Evolutionary conservation across 2,113 vertebrate genomes (phyloP).

Genomic region (Chionomys nivalis): DNA sequence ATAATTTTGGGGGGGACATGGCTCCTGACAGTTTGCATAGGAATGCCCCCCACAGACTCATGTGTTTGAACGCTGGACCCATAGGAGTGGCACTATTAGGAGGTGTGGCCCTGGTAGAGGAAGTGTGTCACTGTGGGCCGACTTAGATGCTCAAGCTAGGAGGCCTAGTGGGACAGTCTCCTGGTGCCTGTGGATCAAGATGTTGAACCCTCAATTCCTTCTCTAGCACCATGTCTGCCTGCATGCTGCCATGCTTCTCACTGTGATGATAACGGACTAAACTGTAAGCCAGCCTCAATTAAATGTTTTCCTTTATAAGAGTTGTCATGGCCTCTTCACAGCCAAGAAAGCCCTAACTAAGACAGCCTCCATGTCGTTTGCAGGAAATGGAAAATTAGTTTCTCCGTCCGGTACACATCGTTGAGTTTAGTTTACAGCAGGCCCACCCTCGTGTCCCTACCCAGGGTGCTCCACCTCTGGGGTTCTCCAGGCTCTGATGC

Average conservation of each 20-base stretch:
- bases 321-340: background rate
- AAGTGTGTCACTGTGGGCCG: background rate
- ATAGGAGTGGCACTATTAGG: background rate
- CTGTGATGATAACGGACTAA: background rate
- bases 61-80: background rate
- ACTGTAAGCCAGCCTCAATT: background rate
- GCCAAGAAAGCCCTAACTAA: background rate
- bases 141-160: background rate
- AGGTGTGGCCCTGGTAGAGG: background rate
- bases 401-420: background rate
- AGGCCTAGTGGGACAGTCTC: background rate
- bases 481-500: background rate
- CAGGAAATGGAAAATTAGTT: background rate
- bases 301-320: background rate
- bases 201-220: background rate
- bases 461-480: accelerated
- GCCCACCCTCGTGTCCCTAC: background rate
- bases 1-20: too few species aligned
- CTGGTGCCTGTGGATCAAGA: background rate
- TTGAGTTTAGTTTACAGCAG: background rate
- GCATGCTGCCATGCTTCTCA: background rate
- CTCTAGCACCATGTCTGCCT: background rate
- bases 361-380: background rate
- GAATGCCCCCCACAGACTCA: background rate
- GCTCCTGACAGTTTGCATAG: too few species aligned